Base-by-base conservation (phyloP, 2,797 vertebrate species). In the Remorina albescens region DNA sequence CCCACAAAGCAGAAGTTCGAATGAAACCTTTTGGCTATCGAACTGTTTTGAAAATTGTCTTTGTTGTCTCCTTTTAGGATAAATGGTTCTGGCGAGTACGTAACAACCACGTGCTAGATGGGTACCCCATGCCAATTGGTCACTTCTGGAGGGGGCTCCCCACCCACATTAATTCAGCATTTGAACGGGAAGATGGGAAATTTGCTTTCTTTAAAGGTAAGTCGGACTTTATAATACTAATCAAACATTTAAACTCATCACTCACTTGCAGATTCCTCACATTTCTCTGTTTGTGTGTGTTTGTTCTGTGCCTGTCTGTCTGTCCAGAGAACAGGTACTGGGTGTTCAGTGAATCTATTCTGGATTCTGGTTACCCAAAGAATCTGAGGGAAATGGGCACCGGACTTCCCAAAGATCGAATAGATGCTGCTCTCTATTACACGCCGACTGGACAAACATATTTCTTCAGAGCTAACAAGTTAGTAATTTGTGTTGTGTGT, bases 141-240 rank as follows among this genome's bases (percentile, higher is more conserved):
- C 97, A 98, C 58, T 97, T 98, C 82, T 98, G 96, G 96, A 94
- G 95, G 53, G 97, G 97, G 10, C 68, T 98, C 55, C 95, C 97
- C 0, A 78, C 91, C 1, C 93, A 95, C 6, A 83, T 98, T 69
- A 95, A 94, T 70, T 81, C 96, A 5, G 97, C 96, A 53, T 98
- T 96, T 42, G 97, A 98, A 91, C 94, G 96, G 65, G 96, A 97
- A 68, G 96, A 97, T 65, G 97, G 96, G 19, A 96, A 96, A 80
- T 98, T 98, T 85, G 95, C 94, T 61, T 98, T 98, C 88, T 98
- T 98, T 83, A 98, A 97, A 96, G 97, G 97, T 96, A 88, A 64
- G 49, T 34, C 19, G 63, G 1, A 0, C 3, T 64, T 74, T 39
- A n/a, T 23, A 11, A 23, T 50, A 12, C 28, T 2, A 11, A 0